Evolutionary conservation across 1,140 invertebrate genomes (phyloP).

Genomic region (Goniozus legneri): DNA sequence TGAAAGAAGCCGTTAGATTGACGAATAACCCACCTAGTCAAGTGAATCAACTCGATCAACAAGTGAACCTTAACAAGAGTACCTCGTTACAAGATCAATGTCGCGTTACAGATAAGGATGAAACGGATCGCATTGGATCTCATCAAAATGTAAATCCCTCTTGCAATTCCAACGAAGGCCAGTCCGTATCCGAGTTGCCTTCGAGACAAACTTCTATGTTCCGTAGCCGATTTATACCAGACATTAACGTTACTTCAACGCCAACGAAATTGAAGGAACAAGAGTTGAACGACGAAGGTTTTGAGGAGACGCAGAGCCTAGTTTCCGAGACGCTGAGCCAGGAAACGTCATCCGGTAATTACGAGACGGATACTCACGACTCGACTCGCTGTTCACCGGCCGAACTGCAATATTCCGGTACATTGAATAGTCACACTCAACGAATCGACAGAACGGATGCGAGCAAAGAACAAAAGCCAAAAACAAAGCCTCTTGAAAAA

Average conservation of each 20-base stretch:
- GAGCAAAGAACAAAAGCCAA: background rate
- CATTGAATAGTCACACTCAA: too few relatives aligned
- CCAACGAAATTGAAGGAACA: constrained; percentile 56
- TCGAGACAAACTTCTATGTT: constrained; percentile 13
- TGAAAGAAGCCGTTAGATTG: constrained; percentile 40
- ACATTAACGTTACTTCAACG: constrained; percentile 42
- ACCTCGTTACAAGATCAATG: background rate
- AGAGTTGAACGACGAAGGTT: constrained; percentile 81
- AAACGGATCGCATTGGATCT: too few relatives aligned
- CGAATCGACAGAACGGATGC: background rate
- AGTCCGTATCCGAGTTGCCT: constrained; percentile 6
- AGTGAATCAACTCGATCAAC: constrained; percentile 23
- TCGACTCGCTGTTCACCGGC: constrained; percentile 48
- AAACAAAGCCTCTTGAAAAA: constrained; percentile 6
- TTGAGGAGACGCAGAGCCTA: constrained; percentile 82
- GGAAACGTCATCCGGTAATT: constrained; percentile 71
- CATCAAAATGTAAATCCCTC: background rate
- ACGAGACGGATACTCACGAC: constrained; percentile 61
- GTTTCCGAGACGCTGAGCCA: constrained; percentile 81
- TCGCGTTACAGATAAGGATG: background rate
- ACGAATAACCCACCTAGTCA: constrained; percentile 42
- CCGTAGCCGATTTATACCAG: constrained; percentile 41
- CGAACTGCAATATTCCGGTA: constrained; percentile 27
- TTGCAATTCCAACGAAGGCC: too few relatives aligned
- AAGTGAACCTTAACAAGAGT: background rate